Evolutionary conservation across 2,113 vertebrate species (phyloP), one percentile per base, ranked within the genome.

Genomic region (Hypocryptadius cinnamomeus): DNA sequence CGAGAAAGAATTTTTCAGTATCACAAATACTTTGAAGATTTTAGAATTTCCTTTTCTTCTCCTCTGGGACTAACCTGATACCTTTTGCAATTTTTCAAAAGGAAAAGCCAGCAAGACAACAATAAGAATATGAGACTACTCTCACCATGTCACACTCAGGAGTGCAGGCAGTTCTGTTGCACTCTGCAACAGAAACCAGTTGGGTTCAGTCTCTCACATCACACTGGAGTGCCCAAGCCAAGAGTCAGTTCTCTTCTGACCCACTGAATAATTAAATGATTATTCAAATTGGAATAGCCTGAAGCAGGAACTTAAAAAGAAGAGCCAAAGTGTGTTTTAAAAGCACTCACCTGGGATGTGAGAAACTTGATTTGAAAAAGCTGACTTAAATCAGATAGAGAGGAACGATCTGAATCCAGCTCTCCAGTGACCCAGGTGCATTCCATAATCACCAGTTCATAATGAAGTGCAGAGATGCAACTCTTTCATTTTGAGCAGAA

Each of bases 401-500:
- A 88, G 61, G 60, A 94, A 90, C 0, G 6, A 92, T 84, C 94
- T 96, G 89, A 95, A 88, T 81, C 53, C 80, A 94, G 77, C 80
- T 89, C 86, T 96, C 65, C 65, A 72, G 94, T 92, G 84, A 90
- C 91, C 80, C 92, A 95, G 94, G 95, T 96, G 96, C 83, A 90
- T 96, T 88, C 94, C 90, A 95, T 95, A 96, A 96, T 81, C 93
- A 92, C 88, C 83, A 89, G 80, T 64, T 85, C 90, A 93, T 87
- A 96, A 95, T 79, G 80, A 92, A 95, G 89, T 72, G 92, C 86
- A 95, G 89, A 94, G 87, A 90, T 89, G 92, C 95, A 94, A 88
- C 64, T 95, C 85, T 88, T 48, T 91, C 88, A 95, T 94, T 96
- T 90, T 71, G 65, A 96, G 69, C 72, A 93, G 83, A 95, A 96